Base-by-base conservation (phyloP, 2,797 vertebrate species). In the Sciurus carolinensis region DNA sequence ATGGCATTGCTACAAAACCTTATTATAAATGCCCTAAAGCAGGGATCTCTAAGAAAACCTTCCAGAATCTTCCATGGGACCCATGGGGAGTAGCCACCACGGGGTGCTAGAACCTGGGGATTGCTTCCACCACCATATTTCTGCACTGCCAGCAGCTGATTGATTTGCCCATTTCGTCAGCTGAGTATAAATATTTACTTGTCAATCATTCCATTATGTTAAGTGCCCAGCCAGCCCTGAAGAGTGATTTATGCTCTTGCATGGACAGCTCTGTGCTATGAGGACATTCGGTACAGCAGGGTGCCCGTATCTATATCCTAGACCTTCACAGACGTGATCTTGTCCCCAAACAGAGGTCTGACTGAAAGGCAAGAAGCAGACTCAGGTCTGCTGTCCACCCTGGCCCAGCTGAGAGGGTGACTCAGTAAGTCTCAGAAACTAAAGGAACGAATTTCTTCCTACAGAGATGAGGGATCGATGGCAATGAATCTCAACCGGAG, bases 191-290 rank as follows among this genome's bases (percentile, higher is more conserved):
- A 98, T 98, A 97, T 92, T 80, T 36, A 57, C 67, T 88, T 95
- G 92, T 97, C 97, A 97, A 97, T 98, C 97, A 97, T 52, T 92
- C 96, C 95, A 97, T 98, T 97, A 96, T 30, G 83, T 73, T 97
- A 98, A 98, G 97, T 98, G 96, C 91, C 94, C 77, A 67, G 57
- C 52, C 20, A 39, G 86, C 79, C 95, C 72, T 28, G 72, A 75
- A 54, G 20, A 93, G 87, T 95, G 94, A 97, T 97, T 97, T 96
- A 97, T 6, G 3, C 9, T 50, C 64, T 54, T 87, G 6, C 6
- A 0, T 12, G 72, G 67, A 87, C 64, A n/a, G 52, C 20, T n/a
- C 44, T 59, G 42, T 57, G 76, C 66, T 4, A 0, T 80, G 67
- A n/a, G 54, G 69, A 28, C 1, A 3, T 66, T 8, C 47, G 67